Evolutionary conservation across 2,888 invertebrate genomes (phyloP), one percentile per base, ranked within the genome.

Genomic region (Prosopocoilus inquinatus): DNA sequence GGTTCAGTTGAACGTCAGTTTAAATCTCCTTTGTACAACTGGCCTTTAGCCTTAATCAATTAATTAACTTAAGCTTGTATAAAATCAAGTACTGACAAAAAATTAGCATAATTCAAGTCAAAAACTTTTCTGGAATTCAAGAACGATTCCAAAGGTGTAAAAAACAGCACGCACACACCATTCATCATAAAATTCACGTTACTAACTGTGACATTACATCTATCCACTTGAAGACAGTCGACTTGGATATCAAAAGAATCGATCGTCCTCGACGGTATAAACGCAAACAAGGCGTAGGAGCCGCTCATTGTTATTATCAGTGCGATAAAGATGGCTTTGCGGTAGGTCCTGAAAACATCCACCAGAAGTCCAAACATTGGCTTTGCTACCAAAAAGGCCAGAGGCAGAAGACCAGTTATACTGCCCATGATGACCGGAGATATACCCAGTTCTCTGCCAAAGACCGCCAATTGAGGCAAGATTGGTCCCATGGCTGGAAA

Each of bases 401-500:
- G 79, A 0, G 91, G 91, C 57, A 91, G 73, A 1, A 90, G 79
- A 0, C 88, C 88, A 0, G 87, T 89, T 46, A 91, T 84, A 60
- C 82, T 81, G 2, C 91, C 92, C 89, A 91, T 91, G 0, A 87
- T 83, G 1, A 84, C 80, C 0, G 90, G 83, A 0, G 89, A 87
- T 16, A 91, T 82, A 7, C 91, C 91, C 62, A 91, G 76, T 74
- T 91, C 88, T 63, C 87, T 84, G 0, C 90, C 91, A 73, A 85
- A 88, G 9, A 92, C 90, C 55, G 87, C 82, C 43, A 91, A 75
- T 70, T 90, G 91, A 0, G 91, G 91, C 34, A 92, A 77, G 46
- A 92, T 84, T 0, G 91, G 91, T 0, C 91, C 91, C 78, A 91
- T 82, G 0, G 90, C 91, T 91, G 76, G 48, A 78, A 78, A 64